These are phyloP conservation scores for Scytalopus superciliaris DNA, from an alignment of 2,113 vertebrate species.

Conservation along the genomic window DNA sequence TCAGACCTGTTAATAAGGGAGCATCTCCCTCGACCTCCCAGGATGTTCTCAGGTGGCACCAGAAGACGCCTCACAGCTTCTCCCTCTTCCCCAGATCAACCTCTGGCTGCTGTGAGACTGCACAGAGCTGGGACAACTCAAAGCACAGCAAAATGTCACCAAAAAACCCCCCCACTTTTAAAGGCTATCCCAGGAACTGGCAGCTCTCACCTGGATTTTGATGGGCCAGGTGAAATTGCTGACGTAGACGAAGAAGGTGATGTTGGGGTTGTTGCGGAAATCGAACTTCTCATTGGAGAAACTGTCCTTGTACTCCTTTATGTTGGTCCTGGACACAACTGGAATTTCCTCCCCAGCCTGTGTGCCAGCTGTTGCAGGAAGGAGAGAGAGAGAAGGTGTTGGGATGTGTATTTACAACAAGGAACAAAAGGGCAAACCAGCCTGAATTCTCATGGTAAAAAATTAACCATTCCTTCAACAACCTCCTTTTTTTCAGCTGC, in stretches of 20 bases:
- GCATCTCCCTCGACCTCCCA: not conserved
- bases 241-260: conserved; percentile 98
- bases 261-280: conserved; percentile 97
- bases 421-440: not conserved
- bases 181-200: not conserved
- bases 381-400: not conserved
- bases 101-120: not conserved
- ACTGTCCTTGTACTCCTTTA: conserved; percentile 97
- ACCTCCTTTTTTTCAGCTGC: not conserved
- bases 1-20: not conserved
- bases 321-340: conserved; percentile 90
- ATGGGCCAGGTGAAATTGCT: conserved; percentile 99
- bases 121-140: not conserved
- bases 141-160: not conserved
- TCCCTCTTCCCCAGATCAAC: not conserved
- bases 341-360: conserved; percentile 94
- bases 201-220: conserved; percentile 89
- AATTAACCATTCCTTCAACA: not conserved
- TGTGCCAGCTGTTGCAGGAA: conserved; percentile 83
- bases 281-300: conserved; percentile 99
- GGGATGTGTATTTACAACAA: not conserved
- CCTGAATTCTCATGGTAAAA: not conserved
- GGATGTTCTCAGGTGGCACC: not conserved
- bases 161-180: too few relatives aligned
- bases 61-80: not conserved